Conservation (phyloP, 2,888 invertebrate genomes). For the Gastracanthus pulcherrimus region DNA sequence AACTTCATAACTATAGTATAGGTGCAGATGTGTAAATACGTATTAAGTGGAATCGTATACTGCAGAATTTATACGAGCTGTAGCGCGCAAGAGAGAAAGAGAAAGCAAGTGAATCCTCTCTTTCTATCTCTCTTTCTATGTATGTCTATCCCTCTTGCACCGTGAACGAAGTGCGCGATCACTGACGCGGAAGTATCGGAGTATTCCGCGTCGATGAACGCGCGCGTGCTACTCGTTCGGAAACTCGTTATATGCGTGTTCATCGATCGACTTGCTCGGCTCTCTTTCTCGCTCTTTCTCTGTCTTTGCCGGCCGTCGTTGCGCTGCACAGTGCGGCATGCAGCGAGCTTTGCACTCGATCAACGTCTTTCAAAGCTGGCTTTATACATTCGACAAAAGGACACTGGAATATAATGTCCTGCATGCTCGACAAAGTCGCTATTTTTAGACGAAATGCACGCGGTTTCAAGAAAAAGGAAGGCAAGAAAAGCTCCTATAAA, state of each 20-base stretch:
- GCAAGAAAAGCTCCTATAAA: too few relatives aligned
- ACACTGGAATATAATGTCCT: too few relatives aligned
- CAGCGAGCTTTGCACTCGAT: background rate
- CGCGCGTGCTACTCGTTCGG: slow-evolving; percentile 53
- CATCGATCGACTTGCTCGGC: slow-evolving; percentile 35
- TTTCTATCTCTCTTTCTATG: too few relatives aligned
- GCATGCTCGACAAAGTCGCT: background rate
- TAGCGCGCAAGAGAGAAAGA: too few relatives aligned
- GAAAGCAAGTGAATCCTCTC: too few relatives aligned
- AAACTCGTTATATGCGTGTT: slow-evolving; percentile 58
- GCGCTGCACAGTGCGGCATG: background rate
- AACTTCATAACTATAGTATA: too few relatives aligned
- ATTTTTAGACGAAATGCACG: background rate
- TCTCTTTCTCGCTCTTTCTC: background rate
- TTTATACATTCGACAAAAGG: too few relatives aligned
- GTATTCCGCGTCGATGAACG: slow-evolving; percentile 59
- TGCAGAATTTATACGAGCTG: too few relatives aligned
- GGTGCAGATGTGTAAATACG: too few relatives aligned
- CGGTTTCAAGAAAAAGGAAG: background rate
- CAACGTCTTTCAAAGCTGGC: too few relatives aligned
- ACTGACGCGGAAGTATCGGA: slow-evolving; percentile 64
- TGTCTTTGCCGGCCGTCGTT: background rate
- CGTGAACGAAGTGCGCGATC: slow-evolving; percentile 31
- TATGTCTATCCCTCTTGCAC: too few relatives aligned
- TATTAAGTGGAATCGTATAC: too few relatives aligned